These are phyloP conservation scores for Drosophila virilis DNA, from an alignment of 1,140 invertebrate genomes.

Conservation along the genomic window DNA sequence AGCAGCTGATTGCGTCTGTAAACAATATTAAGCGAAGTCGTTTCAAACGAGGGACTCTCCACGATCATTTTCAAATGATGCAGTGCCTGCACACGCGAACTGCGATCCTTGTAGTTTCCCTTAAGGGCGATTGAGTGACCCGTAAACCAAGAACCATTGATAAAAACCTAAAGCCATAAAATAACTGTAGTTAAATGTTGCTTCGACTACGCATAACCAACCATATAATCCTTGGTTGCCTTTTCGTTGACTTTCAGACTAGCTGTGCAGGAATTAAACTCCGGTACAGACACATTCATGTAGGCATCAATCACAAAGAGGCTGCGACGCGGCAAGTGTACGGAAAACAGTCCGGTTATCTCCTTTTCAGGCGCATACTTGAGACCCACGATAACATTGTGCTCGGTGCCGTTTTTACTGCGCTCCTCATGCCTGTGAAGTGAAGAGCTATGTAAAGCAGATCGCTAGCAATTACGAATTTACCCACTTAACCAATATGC, in stretches of 20 bases:
- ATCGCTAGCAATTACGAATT: not conserved
- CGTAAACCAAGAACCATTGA: slow-evolving; percentile 91
- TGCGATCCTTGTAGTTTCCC: slow-evolving; percentile 90
- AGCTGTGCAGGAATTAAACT: slow-evolving; percentile 87
- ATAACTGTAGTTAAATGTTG: not conserved
- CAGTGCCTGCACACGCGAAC: slow-evolving; percentile 86
- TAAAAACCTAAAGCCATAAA: slow-evolving; percentile 85
- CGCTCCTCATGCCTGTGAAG: slow-evolving; percentile 73
- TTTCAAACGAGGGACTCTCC: slow-evolving; percentile 89
- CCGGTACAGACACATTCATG: slow-evolving; percentile 87
- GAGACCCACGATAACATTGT: slow-evolving; percentile 78
- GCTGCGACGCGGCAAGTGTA: slow-evolving; percentile 85
- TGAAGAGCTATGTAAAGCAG: not conserved
- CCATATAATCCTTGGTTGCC: slow-evolving; percentile 86
- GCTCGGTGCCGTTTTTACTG: slow-evolving; percentile 82
- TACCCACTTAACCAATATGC: slow-evolving; percentile 81
- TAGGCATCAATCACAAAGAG: slow-evolving; percentile 86
- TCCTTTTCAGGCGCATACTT: slow-evolving; percentile 86
- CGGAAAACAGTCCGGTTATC: slow-evolving; percentile 85
- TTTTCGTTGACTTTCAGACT: slow-evolving; percentile 86
- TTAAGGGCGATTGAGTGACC: slow-evolving; percentile 89
- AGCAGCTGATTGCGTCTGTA: slow-evolving; percentile 85
- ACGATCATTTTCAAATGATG: slow-evolving; percentile 89
- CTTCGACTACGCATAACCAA: slow-evolving; percentile 52
- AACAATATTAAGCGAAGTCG: slow-evolving; percentile 87